phyloP scores from a whole-genome alignment of 2,113 vertebrate species.

The Catharus fuscescens region DNA sequence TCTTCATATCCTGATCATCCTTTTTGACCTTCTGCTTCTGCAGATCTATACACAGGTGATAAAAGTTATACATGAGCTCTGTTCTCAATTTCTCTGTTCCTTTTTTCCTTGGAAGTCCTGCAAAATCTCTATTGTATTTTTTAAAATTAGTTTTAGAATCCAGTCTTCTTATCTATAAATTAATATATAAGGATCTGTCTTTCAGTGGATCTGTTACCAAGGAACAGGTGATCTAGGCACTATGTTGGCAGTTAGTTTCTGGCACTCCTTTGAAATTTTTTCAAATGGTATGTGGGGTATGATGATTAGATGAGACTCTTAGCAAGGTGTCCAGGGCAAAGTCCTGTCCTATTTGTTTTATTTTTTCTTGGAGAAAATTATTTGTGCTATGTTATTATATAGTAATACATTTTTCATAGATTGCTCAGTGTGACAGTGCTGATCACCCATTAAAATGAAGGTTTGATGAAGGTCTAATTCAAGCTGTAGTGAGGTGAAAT shows the following conservation, averaged over 20 bases:
- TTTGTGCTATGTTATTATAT: neutral
- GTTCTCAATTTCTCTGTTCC: neutral
- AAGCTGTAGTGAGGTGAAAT: neutral
- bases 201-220: neutral
- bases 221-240: neutral
- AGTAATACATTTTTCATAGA: neutral
- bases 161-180: neutral
- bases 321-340: neutral
- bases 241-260: neutral
- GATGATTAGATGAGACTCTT: neutral
- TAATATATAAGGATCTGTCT: neutral
- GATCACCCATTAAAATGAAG: neutral
- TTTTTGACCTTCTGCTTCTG: neutral
- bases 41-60: neutral
- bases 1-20: neutral
- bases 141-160: neutral
- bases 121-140: neutral
- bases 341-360: neutral
- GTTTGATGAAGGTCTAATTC: neutral
- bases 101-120: neutral
- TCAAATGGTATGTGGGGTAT: neutral
- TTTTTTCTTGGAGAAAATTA: neutral
- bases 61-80: neutral
- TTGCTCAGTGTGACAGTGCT: neutral
- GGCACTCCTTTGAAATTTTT: neutral